phyloP scores from a whole-genome alignment of 1,140 invertebrate genomes.

The Chelonus insularis region DNA sequence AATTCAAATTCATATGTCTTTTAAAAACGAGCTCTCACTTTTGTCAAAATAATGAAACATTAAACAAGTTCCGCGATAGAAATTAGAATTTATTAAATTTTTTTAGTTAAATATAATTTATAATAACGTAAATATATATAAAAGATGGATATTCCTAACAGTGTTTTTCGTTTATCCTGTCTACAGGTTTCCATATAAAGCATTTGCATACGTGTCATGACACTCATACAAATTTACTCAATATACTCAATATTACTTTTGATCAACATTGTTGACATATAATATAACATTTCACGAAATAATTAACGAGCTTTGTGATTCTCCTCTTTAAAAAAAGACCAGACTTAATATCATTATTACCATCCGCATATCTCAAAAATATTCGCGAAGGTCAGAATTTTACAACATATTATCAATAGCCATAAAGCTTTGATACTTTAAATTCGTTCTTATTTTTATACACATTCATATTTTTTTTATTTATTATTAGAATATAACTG shows the following conservation, averaged over 20 bases:
- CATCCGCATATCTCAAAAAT: constrained; percentile 7
- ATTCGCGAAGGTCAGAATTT: constrained; percentile 10
- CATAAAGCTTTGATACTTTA: constrained; percentile 9
- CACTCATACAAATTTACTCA: constrained; percentile 8
- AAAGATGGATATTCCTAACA: not conserved
- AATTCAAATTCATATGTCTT: constrained; percentile 20
- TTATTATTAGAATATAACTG: too few species aligned
- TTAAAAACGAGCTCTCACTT: too few species aligned
- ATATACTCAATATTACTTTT: not conserved
- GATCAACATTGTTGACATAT: not conserved
- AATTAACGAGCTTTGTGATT: constrained; percentile 9
- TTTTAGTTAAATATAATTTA: too few species aligned
- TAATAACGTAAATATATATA: too few species aligned
- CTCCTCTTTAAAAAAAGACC: not conserved
- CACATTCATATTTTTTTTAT: not conserved
- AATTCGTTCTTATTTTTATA: constrained; percentile 8
- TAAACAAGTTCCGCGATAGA: too few species aligned
- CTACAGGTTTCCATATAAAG: constrained; percentile 6
- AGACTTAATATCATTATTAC: not conserved
- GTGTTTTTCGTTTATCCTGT: constrained; percentile 2
- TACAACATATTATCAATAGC: constrained; percentile 4
- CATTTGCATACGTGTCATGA: constrained; percentile 8
- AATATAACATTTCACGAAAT: not conserved
- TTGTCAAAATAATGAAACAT: too few species aligned
- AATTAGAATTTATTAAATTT: too few species aligned